A percentile compares a stretch with the other conserved stretches of the same genome.
Evolutionary conservation across 2,113 vertebrate species (phyloP).

Genomic region (Rhinoptilus africanus): DNA sequence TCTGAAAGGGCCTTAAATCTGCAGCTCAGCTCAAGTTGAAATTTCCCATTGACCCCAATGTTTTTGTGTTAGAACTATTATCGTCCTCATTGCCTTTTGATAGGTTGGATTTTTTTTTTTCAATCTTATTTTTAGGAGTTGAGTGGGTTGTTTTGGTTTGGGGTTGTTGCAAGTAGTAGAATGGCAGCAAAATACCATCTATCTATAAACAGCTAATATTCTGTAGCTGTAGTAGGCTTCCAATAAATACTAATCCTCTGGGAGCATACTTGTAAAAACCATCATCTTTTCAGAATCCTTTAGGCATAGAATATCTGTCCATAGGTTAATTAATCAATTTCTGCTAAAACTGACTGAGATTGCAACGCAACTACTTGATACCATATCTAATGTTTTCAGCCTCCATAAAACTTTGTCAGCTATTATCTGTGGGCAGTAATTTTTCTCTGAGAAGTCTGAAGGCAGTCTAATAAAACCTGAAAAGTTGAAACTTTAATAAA

Average conservation of each 20-base stretch:
- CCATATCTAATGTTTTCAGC: neutral
- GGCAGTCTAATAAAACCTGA: neutral
- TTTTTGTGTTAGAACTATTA: neutral
- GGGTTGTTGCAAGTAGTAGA: neutral
- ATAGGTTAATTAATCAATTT: neutral
- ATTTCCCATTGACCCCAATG: neutral
- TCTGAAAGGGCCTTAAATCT: neutral
- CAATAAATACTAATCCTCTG: neutral
- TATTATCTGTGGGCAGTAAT: neutral
- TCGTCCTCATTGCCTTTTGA: neutral
- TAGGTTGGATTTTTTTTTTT: neutral
- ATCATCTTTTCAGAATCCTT: neutral
- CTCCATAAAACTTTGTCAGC: neutral
- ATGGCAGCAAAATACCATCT: no score
- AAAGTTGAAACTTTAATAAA: neutral
- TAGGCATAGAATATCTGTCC: neutral
- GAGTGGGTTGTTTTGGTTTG: neutral
- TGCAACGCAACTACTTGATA: neutral
- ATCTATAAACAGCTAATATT: neutral
- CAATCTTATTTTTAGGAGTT: neutral
- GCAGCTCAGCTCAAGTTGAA: neutral
- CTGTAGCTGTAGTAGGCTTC: neutral
- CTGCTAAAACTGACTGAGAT: neutral
- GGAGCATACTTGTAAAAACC: neutral
- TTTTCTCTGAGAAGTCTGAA: neutral